Evolutionary conservation across 2,113 vertebrate species (phyloP).

Genomic region (Ptilonorhynchus violaceus): DNA sequence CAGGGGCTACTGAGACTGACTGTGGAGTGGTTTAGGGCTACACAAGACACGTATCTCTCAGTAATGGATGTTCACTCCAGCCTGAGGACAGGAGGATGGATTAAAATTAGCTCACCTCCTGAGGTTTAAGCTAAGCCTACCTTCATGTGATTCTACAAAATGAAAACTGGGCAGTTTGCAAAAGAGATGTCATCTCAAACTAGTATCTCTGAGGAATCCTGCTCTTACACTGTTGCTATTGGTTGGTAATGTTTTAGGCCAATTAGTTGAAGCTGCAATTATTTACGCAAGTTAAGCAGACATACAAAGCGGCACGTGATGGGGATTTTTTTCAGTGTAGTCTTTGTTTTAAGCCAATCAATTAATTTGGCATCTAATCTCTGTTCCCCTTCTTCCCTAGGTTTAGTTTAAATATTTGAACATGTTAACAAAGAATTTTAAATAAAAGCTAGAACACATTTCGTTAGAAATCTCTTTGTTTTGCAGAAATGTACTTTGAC

Average conservation of each 20-base stretch:
- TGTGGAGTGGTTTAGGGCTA: not conserved
- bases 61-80: conserved; percentile 13
- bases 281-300: conserved; percentile 32
- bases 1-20: not conserved
- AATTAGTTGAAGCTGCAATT: conserved; percentile 11
- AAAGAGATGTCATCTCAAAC: conserved; percentile 12
- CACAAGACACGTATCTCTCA: not conserved
- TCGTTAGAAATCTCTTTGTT: conserved; percentile 16
- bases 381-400: not conserved
- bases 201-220: not conserved
- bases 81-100: conserved; percentile 15
- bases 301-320: not conserved
- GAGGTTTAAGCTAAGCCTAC: not conserved
- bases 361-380: conserved; percentile 40
- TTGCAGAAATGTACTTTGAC: not conserved
- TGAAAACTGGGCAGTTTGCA: not conserved
- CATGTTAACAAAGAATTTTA: conserved; percentile 37
- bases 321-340: not conserved
- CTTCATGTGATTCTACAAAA: not conserved
- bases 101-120: conserved; percentile 34
- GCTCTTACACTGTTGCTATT: not conserved
- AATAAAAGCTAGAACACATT: conserved; percentile 17
- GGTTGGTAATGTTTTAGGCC: not conserved
- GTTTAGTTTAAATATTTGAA: conserved; percentile 58
- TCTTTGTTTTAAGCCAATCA: conserved; percentile 40